Evolutionary conservation across 2,797 vertebrate genomes (phyloP).

Genomic region (Borostomias antarcticus): DNA sequence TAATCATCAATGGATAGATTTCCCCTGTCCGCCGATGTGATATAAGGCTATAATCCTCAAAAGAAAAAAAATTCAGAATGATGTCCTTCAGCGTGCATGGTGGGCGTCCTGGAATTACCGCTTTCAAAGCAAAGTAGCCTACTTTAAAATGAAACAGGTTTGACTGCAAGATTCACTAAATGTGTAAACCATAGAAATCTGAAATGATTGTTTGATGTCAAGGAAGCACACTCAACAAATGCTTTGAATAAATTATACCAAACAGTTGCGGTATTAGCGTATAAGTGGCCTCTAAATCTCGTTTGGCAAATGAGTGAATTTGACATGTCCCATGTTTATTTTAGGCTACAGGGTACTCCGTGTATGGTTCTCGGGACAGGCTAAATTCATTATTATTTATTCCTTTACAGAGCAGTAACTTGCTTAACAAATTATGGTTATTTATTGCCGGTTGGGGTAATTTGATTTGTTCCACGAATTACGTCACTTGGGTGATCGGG

Average conservation of each 20-base stretch:
- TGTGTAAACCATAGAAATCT: conserved; percentile 19
- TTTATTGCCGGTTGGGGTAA: conserved; percentile 46
- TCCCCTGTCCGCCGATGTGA: conserved; percentile 6
- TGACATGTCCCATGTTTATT: conserved; percentile 25
- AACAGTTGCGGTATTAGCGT: no score
- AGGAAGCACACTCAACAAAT: conserved; percentile 17
- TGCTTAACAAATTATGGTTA: conserved; percentile 41
- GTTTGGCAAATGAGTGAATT: conserved; percentile 17
- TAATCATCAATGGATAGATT: conserved; percentile 30
- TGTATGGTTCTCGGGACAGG: conserved; percentile 1
- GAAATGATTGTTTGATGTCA: conserved; percentile 23
- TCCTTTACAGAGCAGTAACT: conserved; percentile 21
- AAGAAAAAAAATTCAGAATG: background rate
- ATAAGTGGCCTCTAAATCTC: conserved; percentile 24
- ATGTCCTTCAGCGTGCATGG: background rate
- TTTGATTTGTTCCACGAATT: conserved; percentile 57
- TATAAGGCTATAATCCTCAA: background rate
- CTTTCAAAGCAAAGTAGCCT: background rate
- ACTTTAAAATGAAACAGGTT: background rate
- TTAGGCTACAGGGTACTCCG: background rate
- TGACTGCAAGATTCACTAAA: conserved; percentile 6
- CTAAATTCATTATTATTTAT: conserved; percentile 33
- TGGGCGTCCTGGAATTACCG: background rate
- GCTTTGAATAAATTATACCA: conserved; percentile 32
- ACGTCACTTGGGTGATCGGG: conserved; percentile 41